Percentiles rank a stretch among this genome's conserved stretches.
phyloP scores from a whole-genome alignment of 2,888 invertebrate genomes.

The Tanytarsus gracilentus region DNA sequence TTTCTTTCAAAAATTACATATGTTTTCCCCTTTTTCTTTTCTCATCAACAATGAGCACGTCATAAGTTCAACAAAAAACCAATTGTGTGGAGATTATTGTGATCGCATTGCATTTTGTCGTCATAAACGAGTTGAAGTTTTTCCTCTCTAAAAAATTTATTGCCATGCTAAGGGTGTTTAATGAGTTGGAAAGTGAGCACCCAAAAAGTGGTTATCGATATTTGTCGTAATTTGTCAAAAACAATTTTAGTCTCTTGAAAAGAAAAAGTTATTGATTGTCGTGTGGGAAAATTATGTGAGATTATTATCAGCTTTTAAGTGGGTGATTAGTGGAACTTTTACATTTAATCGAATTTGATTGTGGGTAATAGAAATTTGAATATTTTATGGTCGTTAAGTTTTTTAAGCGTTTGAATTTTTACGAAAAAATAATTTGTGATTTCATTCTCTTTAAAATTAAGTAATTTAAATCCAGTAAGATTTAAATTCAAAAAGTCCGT shows the following conservation, averaged over 20 bases:
- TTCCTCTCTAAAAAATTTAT: background rate
- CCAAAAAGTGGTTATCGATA: conserved; percentile 23
- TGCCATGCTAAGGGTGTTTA: conserved; percentile 8
- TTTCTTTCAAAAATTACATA: background rate
- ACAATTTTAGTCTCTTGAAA: background rate
- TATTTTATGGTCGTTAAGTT: too few relatives aligned
- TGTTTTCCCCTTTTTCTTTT: background rate
- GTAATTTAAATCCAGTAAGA: too few relatives aligned
- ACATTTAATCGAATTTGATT: too few relatives aligned
- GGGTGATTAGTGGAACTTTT: background rate
- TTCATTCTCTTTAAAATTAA: too few relatives aligned
- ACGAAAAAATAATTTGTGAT: too few relatives aligned
- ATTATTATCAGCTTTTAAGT: background rate
- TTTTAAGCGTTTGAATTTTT: too few relatives aligned
- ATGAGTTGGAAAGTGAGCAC: conserved; percentile 18
- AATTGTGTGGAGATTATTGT: background rate
- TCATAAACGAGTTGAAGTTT: background rate
- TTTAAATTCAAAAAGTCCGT: too few relatives aligned
- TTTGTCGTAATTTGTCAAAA: conserved; percentile 26
- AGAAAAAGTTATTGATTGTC: background rate
- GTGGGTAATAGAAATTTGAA: too few relatives aligned
- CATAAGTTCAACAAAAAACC: too few relatives aligned
- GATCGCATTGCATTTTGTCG: background rate
- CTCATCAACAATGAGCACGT: too few relatives aligned
- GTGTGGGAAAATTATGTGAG: background rate